Evolutionary conservation across 2,888 invertebrate species (phyloP).

Genomic region (Deilephila elpenor): DNA sequence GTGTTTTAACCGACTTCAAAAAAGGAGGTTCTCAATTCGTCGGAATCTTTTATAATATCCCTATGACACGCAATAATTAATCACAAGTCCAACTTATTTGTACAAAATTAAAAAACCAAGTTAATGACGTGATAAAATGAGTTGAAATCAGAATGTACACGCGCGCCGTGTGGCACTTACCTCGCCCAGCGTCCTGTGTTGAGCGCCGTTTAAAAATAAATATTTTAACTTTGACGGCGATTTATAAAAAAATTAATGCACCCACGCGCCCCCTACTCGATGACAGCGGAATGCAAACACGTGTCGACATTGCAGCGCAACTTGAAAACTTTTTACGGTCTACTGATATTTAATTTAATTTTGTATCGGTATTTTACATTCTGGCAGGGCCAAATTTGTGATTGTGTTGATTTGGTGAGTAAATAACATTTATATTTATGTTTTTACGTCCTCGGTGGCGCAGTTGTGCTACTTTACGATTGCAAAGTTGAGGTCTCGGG

Average conservation of each 20-base stretch:
- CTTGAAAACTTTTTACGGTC: not conserved
- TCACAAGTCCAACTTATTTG: no score
- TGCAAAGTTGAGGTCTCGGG: no score
- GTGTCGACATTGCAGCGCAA: conserved; percentile 41
- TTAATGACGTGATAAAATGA: not conserved
- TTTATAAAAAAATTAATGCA: conserved; percentile 56
- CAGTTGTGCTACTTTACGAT: no score
- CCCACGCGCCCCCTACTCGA: conserved; percentile 54
- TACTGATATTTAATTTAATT: not conserved
- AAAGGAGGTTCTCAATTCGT: no score
- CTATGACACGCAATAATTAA: no score
- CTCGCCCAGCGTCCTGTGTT: not conserved
- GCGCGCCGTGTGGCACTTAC: conserved; percentile 13
- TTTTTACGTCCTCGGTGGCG: no score
- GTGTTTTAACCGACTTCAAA: no score
- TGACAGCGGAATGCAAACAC: conserved; percentile 67
- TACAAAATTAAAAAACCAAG: not conserved
- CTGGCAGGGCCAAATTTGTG: not conserved
- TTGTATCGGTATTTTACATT: not conserved
- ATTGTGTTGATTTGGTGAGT: no score
- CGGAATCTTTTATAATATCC: no score
- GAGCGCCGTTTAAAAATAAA: conserved; percentile 55
- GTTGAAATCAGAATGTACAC: not conserved
- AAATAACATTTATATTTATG: no score
- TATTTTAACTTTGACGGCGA: conserved; percentile 58